Percentiles rank a stretch among this genome's conserved stretches.
Conservation (phyloP, 2,797 vertebrate genomes). For the Mus spretus region DNA sequence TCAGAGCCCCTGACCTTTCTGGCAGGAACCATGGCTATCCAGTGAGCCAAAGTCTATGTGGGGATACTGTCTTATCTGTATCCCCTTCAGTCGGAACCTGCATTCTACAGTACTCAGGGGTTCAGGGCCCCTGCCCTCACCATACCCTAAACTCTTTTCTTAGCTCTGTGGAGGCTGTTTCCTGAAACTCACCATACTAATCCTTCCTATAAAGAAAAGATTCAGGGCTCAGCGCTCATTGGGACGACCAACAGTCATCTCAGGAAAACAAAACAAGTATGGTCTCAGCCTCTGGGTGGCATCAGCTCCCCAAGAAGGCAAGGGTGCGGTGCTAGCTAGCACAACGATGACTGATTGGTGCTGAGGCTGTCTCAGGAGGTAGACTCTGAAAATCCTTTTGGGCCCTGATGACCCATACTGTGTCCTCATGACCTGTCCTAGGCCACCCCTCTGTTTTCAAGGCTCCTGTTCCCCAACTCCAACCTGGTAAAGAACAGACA, state of each 20-base stretch:
- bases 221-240: neutral
- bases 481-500: neutral
- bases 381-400: fast-evolving
- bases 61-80: neutral
- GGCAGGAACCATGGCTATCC: neutral
- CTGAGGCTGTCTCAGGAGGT: neutral
- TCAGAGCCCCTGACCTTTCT: neutral
- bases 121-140: neutral
- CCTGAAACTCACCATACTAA: neutral
- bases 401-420: neutral
- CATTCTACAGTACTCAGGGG: neutral
- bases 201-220: neutral
- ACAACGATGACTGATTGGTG: fast-evolving
- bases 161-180: neutral
- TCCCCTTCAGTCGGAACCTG: neutral
- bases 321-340: too few relatives aligned
- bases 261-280: neutral
- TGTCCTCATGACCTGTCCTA: neutral
- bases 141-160: neutral
- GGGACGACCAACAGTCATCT: neutral
- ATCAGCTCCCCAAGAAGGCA: neutral
- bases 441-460: neutral
- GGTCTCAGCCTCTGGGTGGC: neutral
- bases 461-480: neutral
- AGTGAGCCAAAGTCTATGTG: fast-evolving